Percentiles rank a stretch among this genome's conserved stretches.
phyloP scores from a whole-genome alignment of 2,888 invertebrate species.

The Corbicula japonica region DNA sequence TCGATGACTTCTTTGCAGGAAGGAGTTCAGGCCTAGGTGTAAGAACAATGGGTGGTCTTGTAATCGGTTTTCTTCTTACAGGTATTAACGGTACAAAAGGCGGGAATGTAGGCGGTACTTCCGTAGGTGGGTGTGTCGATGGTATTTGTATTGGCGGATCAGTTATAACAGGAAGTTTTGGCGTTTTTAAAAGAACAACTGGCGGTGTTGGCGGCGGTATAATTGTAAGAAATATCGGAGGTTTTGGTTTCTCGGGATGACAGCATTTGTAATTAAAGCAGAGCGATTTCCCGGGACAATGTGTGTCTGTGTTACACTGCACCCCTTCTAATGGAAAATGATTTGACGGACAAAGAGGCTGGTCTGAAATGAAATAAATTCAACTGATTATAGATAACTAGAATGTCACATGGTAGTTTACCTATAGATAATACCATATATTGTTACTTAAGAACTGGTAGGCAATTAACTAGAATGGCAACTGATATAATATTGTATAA shows the following conservation, averaged over 20 bases:
- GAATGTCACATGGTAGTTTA: no score
- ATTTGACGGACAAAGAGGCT: slow-evolving; percentile 17
- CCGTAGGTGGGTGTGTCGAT: background rate
- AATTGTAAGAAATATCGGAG: background rate
- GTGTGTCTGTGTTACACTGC: slow-evolving; percentile 12
- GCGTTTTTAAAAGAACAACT: no score
- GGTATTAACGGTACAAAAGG: slow-evolving; percentile 7
- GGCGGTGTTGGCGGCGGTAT: background rate
- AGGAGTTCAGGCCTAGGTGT: no score
- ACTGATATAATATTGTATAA: no score
- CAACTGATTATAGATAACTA: no score
- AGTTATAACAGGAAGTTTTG: background rate
- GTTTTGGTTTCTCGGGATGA: slow-evolving; percentile 31
- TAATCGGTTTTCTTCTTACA: no score
- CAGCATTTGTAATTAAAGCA: slow-evolving; percentile 39
- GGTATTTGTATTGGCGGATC: background rate
- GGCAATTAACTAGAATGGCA: no score
- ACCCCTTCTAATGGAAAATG: slow-evolving; percentile 22
- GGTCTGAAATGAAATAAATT: slow-evolving; percentile 25
- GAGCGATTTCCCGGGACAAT: slow-evolving; percentile 24
- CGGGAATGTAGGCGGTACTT: background rate
- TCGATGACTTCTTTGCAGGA: background rate
- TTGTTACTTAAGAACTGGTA: no score
- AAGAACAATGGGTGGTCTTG: no score
- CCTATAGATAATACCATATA: no score